A percentile compares a stretch with the other conserved stretches of the same genome.
These are phyloP conservation scores for Cyanoderma ruficeps DNA, from an alignment of 2,113 vertebrate genomes.

Conservation along the genomic window DNA sequence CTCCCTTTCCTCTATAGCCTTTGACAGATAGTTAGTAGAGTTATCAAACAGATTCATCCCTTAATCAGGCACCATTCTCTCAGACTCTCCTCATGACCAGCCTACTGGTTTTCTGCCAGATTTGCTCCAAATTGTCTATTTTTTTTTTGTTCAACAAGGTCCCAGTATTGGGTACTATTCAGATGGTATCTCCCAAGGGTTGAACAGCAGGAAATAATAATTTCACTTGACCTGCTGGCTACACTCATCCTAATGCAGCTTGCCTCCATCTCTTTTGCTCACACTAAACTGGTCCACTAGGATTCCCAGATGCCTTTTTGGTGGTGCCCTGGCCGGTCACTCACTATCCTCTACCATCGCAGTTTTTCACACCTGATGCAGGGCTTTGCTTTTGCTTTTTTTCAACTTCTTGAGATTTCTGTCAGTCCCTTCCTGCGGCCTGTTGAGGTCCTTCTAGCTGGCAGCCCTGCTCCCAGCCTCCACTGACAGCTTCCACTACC, in stretches of 20 bases:
- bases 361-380: neutral
- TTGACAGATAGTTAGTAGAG: neutral
- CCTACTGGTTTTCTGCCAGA: neutral
- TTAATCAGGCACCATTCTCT: rapidly evolving
- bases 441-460: neutral
- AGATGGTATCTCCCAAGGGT: neutral
- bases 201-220: neutral
- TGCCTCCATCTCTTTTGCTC: neutral
- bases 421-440: neutral
- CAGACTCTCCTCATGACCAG: neutral
- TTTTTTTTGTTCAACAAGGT: neutral
- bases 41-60: neutral
- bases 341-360: neutral
- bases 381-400: neutral
- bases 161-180: neutral
- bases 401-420: neutral
- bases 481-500: neutral
- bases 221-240: neutral
- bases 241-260: neutral
- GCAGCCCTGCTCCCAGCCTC: neutral
- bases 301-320: neutral
- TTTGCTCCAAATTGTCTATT: neutral
- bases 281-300: neutral
- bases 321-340: neutral
- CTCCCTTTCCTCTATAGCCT: neutral